Evolutionary conservation across 2,797 vertebrate genomes (phyloP), one percentile per base, ranked within the genome.

Genomic region (Typhlichthys eigenmanni): DNA sequence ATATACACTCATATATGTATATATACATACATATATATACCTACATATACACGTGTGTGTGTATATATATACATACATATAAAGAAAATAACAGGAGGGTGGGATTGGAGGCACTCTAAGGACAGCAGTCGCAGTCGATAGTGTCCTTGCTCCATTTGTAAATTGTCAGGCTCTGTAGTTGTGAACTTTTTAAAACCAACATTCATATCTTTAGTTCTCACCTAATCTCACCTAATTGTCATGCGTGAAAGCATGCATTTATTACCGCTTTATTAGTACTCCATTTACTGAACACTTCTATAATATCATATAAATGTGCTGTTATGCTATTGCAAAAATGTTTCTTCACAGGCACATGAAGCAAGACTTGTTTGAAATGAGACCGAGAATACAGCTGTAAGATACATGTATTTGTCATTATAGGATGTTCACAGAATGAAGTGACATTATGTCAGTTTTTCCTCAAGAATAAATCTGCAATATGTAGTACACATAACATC

Each of bases 41-140:
- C 19, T 19, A 19, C 19, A 19, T 19, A 29, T 29, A 29, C 24
- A 29, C 24, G 89, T 76, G 24, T 24, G 24, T 24, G 24, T 24
- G 3, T 24, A 51, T 69, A 70, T 59, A 69, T 76, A 80, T 38
- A 81, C 76, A 64, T 64, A 79, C 71, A 66, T 62, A 78, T 64
- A 79, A 62, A 76, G 66, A 77, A 75, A 79, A 66, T 65, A 63
- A 81, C 68, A 89, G 69, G 72, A 69, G 89, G 91, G 82, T 88
- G 85, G 77, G 72, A 82, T 64, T 81, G 84, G 94, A 95, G 93
- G 94, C 91, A 94, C 91, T 92, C 90, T 85, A 92, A 93, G 80
- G 92, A 95, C 90, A 84, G 79, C 78, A 83, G 78, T 85, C 82
- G 75, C 77, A 78, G 24, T 29, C 4, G 4, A 82, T 81, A 83